Evolutionary conservation across 2,888 invertebrate genomes (phyloP).

Genomic region (Microchrysa polita): DNA sequence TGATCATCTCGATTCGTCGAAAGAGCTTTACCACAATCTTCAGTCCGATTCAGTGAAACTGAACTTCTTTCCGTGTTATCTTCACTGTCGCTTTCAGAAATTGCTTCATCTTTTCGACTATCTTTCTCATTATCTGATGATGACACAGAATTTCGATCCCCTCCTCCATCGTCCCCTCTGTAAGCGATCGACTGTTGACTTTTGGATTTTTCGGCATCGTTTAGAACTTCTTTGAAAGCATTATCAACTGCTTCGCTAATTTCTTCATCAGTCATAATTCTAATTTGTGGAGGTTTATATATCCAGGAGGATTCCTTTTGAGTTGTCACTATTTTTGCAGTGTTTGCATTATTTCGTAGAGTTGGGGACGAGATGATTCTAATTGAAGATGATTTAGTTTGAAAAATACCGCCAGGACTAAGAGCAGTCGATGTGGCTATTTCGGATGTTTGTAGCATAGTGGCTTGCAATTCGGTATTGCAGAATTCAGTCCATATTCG

Average conservation of each 20-base stretch:
- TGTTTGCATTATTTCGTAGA: conserved; percentile 9
- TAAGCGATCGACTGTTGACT: neutral
- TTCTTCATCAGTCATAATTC: conserved; percentile 48
- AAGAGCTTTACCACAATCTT: too few relatives aligned
- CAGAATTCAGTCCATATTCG: conserved; percentile 46
- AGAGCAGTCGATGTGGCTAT: neutral
- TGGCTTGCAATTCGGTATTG: neutral
- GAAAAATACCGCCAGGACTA: conserved; percentile 16
- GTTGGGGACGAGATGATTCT: conserved; percentile 43
- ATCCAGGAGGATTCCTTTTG: neutral
- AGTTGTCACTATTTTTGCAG: neutral
- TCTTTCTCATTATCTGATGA: too few relatives aligned
- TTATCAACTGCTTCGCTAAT: conserved; percentile 48
- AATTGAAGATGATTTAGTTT: conserved; percentile 46
- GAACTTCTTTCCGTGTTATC: too few relatives aligned
- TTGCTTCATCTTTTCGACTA: neutral
- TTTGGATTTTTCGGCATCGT: conserved; percentile 3
- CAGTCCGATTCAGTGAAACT: too few relatives aligned
- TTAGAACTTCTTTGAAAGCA: conserved; percentile 47
- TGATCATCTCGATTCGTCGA: too few relatives aligned
- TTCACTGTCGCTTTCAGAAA: too few relatives aligned
- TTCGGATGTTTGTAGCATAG: neutral
- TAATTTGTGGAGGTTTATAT: conserved; percentile 34
- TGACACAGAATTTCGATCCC: too few relatives aligned
- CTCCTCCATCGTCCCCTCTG: neutral